Evolutionary conservation across 2,797 vertebrate genomes (phyloP), one percentile per base, ranked within the genome.

Genomic region (Pogonophryne albipinna): DNA sequence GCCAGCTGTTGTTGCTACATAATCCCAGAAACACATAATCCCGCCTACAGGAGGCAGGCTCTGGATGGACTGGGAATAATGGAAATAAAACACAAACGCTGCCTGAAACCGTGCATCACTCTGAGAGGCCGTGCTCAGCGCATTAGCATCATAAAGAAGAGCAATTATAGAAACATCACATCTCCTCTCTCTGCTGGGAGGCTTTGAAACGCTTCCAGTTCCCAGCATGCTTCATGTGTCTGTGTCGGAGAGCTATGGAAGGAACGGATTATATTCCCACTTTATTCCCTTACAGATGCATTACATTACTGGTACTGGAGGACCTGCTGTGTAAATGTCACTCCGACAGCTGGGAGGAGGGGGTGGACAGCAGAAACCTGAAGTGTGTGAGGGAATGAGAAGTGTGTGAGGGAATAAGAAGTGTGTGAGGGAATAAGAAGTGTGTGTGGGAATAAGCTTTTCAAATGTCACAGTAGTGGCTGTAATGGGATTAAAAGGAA

Each of bases 381-480:
- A 38, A 38, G 34, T 38, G 27, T 27, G 27, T 27, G 27, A 5
- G 85, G 65, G 79, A 27, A 85, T 41, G 31, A 66, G 62, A 66
- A 63, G 46, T 42, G 27, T 46, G 61, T 60, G 56, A 16, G 27
- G 57, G 58, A 85, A 83, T 73, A 79, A 61, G 34, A 38, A 38
- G 34, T 38, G 27, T 27, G 27, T 27, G 27, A 5, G 85, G 67
- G 79, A 20, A 85, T 41, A 38, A 63, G 62, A 66, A 63, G 46
- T 38, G 27, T 46, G 61, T 60, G 56, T n/a, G 27, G 57, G 58
- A 87, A 83, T 73, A 79, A 61, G 67, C 70, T 56, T 91, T 86
- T 70, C 55, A 90, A 91, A 91, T 91, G 87, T 76, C 87, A 91
- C 52, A 88, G 80, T 78, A 78, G 80, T 79, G 79, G 53, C 70